Conservation (phyloP, 2,113 vertebrate genomes). For the Saguinus imperator region DNA sequence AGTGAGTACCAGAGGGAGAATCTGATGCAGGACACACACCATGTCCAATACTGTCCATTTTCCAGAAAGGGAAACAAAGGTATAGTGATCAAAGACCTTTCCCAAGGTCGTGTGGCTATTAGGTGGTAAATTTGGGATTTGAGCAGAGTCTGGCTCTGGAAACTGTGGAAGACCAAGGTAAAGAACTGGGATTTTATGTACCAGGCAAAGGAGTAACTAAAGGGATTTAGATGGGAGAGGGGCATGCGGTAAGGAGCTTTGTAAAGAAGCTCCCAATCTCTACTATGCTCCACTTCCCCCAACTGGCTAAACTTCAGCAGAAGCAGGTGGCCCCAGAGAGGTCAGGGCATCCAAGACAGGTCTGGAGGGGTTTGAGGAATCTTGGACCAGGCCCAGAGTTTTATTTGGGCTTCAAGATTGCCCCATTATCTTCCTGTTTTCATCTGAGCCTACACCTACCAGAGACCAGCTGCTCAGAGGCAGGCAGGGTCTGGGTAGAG, state of each 20-base stretch:
- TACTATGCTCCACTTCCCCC: background rate
- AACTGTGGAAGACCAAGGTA: background rate
- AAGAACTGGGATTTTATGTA: background rate
- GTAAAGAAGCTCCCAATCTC: background rate
- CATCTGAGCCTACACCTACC: background rate
- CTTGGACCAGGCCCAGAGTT: background rate
- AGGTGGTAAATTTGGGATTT: background rate
- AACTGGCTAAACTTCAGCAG: background rate
- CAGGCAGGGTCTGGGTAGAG: background rate
- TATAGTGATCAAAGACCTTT: background rate
- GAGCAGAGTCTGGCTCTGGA: constrained; percentile 3
- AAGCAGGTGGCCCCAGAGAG: background rate
- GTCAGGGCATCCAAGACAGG: background rate
- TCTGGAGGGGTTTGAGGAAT: background rate
- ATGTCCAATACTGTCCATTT: background rate
- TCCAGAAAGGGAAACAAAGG: background rate
- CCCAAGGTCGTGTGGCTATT: background rate
- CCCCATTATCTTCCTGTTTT: background rate
- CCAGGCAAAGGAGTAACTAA: background rate
- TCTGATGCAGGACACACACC: background rate
- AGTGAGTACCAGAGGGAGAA: background rate
- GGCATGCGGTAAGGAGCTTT: background rate
- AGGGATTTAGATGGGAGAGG: background rate
- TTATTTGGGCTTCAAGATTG: background rate
- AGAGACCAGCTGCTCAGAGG: background rate